Percentiles rank a stretch among this genome's conserved stretches.
These are phyloP conservation scores for Falco novaeseelandiae DNA, from an alignment of 2,797 vertebrate species.

Conservation along the genomic window DNA sequence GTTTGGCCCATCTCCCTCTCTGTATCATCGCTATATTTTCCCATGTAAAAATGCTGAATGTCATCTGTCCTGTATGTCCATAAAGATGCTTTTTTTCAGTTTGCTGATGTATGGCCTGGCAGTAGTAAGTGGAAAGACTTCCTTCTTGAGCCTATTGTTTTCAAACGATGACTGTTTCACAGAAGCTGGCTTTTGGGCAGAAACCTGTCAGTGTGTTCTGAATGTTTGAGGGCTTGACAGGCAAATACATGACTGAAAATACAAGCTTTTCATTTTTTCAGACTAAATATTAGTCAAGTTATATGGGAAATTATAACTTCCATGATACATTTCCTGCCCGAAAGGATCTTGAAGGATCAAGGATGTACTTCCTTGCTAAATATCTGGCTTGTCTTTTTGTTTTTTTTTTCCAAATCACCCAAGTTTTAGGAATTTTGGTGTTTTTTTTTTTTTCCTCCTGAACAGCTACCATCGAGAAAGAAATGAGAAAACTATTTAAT, in stretches of 20 bases:
- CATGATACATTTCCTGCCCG: background rate
- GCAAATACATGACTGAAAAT: background rate
- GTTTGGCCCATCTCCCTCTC: background rate
- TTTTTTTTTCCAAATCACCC: background rate
- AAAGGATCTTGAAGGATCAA: background rate
- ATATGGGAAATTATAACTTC: background rate
- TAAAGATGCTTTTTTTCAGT: background rate
- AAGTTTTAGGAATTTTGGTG: background rate
- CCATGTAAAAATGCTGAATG: background rate
- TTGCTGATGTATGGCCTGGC: background rate
- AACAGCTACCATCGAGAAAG: conserved; percentile 92
- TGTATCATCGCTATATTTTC: background rate
- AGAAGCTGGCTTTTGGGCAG: background rate
- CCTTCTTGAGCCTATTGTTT: background rate
- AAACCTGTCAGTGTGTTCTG: background rate
- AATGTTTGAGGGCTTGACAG: background rate
- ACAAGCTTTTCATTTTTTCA: background rate
- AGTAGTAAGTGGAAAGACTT: background rate
- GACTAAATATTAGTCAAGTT: background rate
- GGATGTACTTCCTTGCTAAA: background rate
- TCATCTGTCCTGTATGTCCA: background rate
- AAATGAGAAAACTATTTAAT: conserved; percentile 92
- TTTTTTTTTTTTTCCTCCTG: background rate
- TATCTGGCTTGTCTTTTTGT: background rate
- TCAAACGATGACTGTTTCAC: background rate